Evolutionary conservation across 2,888 invertebrate genomes (phyloP), one percentile per base, ranked within the genome.

Genomic region (Epirrhoe tristata): DNA sequence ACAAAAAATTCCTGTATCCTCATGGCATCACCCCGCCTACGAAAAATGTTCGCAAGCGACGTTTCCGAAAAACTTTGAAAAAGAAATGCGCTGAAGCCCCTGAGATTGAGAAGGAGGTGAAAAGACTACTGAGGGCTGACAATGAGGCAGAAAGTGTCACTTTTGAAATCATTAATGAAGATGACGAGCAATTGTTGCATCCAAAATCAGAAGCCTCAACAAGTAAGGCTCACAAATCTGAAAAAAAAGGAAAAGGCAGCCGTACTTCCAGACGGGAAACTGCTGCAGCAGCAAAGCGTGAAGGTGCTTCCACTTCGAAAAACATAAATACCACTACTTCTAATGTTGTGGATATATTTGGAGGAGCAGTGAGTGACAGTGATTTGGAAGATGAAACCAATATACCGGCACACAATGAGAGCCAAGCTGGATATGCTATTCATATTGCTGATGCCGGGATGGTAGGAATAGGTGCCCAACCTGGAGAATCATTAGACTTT

Each of bases 61-160:
- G 99, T 66, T 99, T 99, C 81, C 95, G 99, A 43, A 99, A 99
- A 92, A 99, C 98, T 0, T 87, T 99, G 34, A 98, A 98, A 85
- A 99, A 99, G 87, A 99, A 99, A 89, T 98, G 97, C 89, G 98
- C 98, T 0, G 99, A 99, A 89, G 98, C 98, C 31, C 99, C 99
- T 0, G 99, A 99, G 93, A 98, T 99, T 73, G 99, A 99, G 84
- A 99, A 99, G 85, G 99, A 99, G 93, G 98, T 99, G 0, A 98
- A 99, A 85, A 94, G 98, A 48, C 91, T 99, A 63, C 93, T 99
- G 7, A 94, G 98, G 72, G 96, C 96, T 43, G 99, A 99, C 83
- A 98, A 98, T 82, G 99, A 99, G 85, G 99, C 99, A 0, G 96
- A 96, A 0, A 96, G 96, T 81, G 96, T 98, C 0, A 96, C 96